Conservation (phyloP, 2,113 vertebrate genomes). For the Jaculus jaculus region DNA sequence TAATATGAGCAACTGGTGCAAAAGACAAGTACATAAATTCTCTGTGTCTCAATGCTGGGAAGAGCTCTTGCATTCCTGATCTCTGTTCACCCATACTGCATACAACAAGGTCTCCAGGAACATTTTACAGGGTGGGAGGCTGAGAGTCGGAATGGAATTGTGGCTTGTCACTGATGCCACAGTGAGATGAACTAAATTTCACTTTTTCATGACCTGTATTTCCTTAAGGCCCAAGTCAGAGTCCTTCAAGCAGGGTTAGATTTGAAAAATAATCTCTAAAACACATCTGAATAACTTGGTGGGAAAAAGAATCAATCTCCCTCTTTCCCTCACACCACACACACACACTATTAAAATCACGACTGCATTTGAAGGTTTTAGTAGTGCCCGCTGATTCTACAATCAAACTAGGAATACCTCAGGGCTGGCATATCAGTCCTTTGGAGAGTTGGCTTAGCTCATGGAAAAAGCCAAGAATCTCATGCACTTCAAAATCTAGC, state of each 20-base stretch:
- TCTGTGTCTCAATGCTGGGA: not conserved
- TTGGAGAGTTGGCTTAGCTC: not conserved
- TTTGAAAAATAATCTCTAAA: not conserved
- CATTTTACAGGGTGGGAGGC: not conserved
- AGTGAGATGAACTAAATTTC: not conserved
- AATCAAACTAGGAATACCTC: not conserved
- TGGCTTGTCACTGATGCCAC: not conserved
- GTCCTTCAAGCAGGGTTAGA: not conserved
- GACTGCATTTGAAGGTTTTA: not conserved
- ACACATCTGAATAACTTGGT: not conserved
- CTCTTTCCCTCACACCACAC: too few species aligned
- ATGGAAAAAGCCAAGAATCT: not conserved
- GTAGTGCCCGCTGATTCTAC: not conserved
- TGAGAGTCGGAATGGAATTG: not conserved
- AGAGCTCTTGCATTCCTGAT: not conserved
- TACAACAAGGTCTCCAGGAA: not conserved
- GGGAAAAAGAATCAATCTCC: not conserved
- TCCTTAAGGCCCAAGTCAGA: not conserved
- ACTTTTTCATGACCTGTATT: not conserved
- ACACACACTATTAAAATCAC: not conserved
- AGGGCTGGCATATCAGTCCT: not conserved
- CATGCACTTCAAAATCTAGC: not conserved
- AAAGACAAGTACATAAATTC: too few species aligned
- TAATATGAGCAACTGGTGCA: too few species aligned
- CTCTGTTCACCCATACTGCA: rapidly evolving